Evolutionary conservation across 2,113 vertebrate genomes (phyloP), one percentile per base, ranked within the genome.

Genomic region (human): DNA sequence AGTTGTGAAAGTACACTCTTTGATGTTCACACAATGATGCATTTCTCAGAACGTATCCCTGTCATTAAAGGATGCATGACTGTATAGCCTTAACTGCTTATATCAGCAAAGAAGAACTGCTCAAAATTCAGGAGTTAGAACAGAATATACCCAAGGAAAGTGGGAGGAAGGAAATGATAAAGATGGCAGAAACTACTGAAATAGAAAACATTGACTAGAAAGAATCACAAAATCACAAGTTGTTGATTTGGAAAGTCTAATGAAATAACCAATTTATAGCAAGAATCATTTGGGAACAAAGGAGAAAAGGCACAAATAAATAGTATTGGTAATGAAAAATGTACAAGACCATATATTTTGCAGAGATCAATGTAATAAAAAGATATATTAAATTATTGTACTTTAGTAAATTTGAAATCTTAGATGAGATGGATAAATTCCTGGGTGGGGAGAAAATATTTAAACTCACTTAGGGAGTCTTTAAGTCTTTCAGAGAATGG

Each of bases 201-300:
- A 75, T 52, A 82, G 85, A 81, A 82, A 64, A 59, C 52, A 68
- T 86, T 86, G 57, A 61, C 40, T 94, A 57, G 75, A 72, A 89
- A 81, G 17, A 50, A 72, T 81, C 76, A 80, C 40, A 89, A 81
- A 94, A 20, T 64, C 18, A 50, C 48, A 82, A 52, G 48, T 68
- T 66, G 7, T 70, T 88, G 48, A 32, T 88, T 79, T 70, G 48
- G 50, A 88, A 94, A 57, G 11, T 64, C 40, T 78, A 23, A 50
- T 61, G 66, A 73, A 89, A 61, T 23, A 25, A 66, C 64, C 27
- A 68, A 52, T 81, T 61, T 75, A 52, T 59, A 35, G 50, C 32
- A 95, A 78, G n/a, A 81, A 75, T 82, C 82, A 86, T 79, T 57
- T 85, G 38, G 40, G 32, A 95, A 91, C 25, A 85, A 83, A 64